These are phyloP conservation scores for Eulithis prunata DNA, from an alignment of 2,888 invertebrate species.

Conservation along the genomic window DNA sequence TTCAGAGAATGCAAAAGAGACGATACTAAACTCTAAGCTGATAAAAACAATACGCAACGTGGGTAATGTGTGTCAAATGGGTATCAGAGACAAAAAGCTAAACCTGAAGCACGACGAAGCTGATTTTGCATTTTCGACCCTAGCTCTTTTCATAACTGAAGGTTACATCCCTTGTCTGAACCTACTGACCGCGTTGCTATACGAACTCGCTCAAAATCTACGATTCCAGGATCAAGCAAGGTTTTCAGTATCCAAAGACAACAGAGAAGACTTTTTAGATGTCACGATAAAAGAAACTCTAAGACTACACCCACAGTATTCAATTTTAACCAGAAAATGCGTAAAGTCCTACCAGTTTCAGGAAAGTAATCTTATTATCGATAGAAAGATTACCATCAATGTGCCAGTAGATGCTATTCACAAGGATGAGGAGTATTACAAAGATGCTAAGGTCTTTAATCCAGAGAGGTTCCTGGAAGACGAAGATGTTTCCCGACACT, in stretches of 20 bases:
- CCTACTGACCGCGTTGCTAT: slow-evolving; percentile 64
- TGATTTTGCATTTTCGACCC: slow-evolving; percentile 63
- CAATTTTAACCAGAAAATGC: slow-evolving; percentile 70
- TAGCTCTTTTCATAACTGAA: slow-evolving; percentile 69
- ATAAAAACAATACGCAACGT: slow-evolving; percentile 58
- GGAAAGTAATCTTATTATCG: slow-evolving; percentile 64
- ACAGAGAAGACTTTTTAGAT: slow-evolving; percentile 63
- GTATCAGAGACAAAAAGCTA: slow-evolving; percentile 57
- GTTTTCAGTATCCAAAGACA: slow-evolving; percentile 50
- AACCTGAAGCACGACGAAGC: slow-evolving; percentile 50
- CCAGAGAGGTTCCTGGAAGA: slow-evolving; percentile 70
- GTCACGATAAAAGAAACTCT: slow-evolving; percentile 71
- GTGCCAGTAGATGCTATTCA: slow-evolving; percentile 72
- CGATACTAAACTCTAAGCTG: slow-evolving; percentile 59
- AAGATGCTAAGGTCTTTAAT: slow-evolving; percentile 62
- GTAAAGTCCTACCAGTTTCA: slow-evolving; percentile 67
- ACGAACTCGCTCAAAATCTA: slow-evolving; percentile 65
- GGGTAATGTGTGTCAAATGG: slow-evolving; percentile 57
- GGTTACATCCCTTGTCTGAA: slow-evolving; percentile 72
- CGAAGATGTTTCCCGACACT: slow-evolving; percentile 51
- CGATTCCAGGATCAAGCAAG: slow-evolving; percentile 64
- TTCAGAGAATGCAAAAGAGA: slow-evolving; percentile 52
- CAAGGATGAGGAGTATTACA: slow-evolving; percentile 63
- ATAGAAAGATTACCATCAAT: slow-evolving; percentile 68
- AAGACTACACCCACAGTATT: slow-evolving; percentile 72